A percentile compares a stretch with the other conserved stretches of the same genome.
phyloP scores from a whole-genome alignment of 2,113 vertebrate genomes.

The rabbit (Oryctolagus cuniculus) region mOryCun1.1 NC_091440.1:55115001-55115500 shows the following conservation, averaged over 20 bases:
- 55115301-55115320: neutral
- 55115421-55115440: accelerated
- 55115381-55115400: neutral
- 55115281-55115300: neutral
- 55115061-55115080: too few species aligned
- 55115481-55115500: neutral
- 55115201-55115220: neutral
- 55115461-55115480: accelerated
- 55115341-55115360: neutral
- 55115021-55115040: too few species aligned
- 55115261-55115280: neutral
- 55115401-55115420: neutral
- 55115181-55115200: neutral
- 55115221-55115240: neutral
- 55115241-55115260: neutral
- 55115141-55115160: neutral
- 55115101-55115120: neutral
- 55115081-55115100: too few species aligned
- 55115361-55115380: neutral
- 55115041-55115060: too few species aligned
- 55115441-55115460: accelerated
- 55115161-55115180: neutral
- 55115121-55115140: neutral
- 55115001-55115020: too few species aligned
- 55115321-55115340: neutral